Conservation (phyloP, 2,888 invertebrate genomes). For the Theretra japonica region DNA sequence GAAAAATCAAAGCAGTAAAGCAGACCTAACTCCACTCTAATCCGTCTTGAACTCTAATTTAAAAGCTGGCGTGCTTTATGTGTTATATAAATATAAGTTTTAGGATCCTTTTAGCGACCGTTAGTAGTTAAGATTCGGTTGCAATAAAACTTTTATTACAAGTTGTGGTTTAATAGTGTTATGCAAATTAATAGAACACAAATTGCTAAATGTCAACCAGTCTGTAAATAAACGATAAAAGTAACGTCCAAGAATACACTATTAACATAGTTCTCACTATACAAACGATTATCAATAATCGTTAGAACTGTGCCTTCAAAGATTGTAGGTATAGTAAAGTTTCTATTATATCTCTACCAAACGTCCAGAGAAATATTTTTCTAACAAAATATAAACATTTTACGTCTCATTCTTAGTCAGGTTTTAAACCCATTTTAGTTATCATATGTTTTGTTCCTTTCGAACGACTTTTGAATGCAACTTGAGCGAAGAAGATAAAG, state of each 20-base stretch:
- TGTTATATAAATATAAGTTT: neutral
- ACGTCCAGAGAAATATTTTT: too few relatives aligned
- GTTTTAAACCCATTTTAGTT: too few relatives aligned
- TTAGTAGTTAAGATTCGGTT: neutral
- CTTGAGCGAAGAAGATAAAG: too few relatives aligned
- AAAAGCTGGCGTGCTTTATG: neutral
- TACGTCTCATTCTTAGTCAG: too few relatives aligned
- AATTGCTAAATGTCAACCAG: slow-evolving; percentile 13
- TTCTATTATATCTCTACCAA: too few relatives aligned
- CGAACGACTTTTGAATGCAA: too few relatives aligned
- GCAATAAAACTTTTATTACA: slow-evolving; percentile 13
- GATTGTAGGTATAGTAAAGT: neutral
- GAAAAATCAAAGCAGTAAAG: too few relatives aligned
- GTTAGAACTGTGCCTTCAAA: neutral
- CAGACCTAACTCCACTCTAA: too few relatives aligned
- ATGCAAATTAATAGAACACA: slow-evolving; percentile 17
- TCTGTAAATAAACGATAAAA: neutral
- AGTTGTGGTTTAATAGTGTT: neutral
- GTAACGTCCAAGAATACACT: neutral
- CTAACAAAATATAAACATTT: too few relatives aligned
- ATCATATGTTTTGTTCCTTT: too few relatives aligned
- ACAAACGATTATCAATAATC: neutral
- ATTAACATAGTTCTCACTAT: neutral
- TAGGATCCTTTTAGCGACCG: neutral
- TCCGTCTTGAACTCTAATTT: neutral